A percentile compares a stretch with the other conserved stretches of the same genome.
These are phyloP conservation scores for Schlechtendalia chinensis DNA, from an alignment of 1,140 invertebrate genomes.

Conservation along the genomic window DNA sequence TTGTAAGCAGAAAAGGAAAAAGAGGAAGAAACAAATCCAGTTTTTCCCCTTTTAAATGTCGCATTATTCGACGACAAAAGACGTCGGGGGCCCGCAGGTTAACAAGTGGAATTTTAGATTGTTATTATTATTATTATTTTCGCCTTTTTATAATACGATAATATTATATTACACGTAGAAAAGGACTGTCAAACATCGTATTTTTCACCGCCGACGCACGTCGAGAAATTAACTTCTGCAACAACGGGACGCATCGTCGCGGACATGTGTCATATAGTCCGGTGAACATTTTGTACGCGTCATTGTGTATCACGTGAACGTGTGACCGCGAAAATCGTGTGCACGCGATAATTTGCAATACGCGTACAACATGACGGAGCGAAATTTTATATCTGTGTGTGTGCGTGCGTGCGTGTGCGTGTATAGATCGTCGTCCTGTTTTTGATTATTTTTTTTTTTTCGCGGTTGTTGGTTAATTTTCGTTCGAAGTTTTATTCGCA, in stretches of 20 bases:
- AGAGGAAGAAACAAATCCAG: conserved; percentile 15
- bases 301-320: background rate
- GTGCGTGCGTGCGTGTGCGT: no score
- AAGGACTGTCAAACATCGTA: conserved; percentile 1
- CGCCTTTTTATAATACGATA: background rate
- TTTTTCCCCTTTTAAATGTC: background rate
- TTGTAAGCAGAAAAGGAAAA: conserved; percentile 43
- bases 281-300: background rate
- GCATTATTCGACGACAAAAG: conserved; percentile 23
- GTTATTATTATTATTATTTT: conserved; percentile 2
- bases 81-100: background rate
- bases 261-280: conserved; percentile 36
- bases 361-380: background rate
- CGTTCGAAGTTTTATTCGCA: background rate
- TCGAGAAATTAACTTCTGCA: conserved; percentile 22
- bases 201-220: conserved; percentile 1
- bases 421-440: background rate
- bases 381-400: no score
- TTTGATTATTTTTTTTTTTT: background rate
- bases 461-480: background rate
- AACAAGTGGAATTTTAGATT: conserved; percentile 34
- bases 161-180: background rate
- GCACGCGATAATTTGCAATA: background rate
- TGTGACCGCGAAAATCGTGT: background rate
- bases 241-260: background rate